Percentiles rank a stretch among this genome's conserved stretches.
phyloP scores from a whole-genome alignment of 2,888 invertebrate species.

The Cylindroiulus punctatus region DNA sequence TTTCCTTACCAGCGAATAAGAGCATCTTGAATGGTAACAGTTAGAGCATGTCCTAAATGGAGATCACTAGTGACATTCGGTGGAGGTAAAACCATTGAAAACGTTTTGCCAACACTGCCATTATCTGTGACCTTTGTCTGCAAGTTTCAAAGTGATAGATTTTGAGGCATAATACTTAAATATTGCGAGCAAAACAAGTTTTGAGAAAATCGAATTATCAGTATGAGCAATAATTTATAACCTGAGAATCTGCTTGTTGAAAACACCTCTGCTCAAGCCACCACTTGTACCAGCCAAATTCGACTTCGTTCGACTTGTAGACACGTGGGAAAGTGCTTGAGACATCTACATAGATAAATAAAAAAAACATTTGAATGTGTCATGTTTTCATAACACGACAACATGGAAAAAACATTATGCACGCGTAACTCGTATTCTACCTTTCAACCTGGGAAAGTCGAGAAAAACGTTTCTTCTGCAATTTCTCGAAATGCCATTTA shows the following conservation, averaged over 20 bases:
- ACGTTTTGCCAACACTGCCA: neutral
- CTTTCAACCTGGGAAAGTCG: neutral
- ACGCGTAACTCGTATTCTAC: neutral
- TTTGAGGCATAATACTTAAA: too few species aligned
- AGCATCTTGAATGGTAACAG: conserved; percentile 67
- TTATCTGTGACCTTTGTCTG: neutral
- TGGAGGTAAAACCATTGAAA: conserved; percentile 62
- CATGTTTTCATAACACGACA: neutral
- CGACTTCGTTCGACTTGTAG: conserved; percentile 56
- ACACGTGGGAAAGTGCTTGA: conserved; percentile 55
- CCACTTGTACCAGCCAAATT: conserved; percentile 59
- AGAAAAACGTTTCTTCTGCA: neutral
- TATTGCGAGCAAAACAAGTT: too few species aligned
- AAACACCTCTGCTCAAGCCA: conserved; percentile 56
- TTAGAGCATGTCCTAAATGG: conserved; percentile 66
- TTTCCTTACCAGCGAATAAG: conserved; percentile 68
- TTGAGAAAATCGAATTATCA: too few species aligned
- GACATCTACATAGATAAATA: conserved; percentile 51
- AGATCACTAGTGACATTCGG: conserved; percentile 63
- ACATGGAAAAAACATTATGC: neutral
- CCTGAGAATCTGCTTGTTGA: neutral
- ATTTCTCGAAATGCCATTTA: neutral
- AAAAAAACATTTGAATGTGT: neutral
- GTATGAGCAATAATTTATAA: neutral
- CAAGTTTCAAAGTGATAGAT: neutral